Conservation (phyloP, 2,113 vertebrate species). For the Alectura lathami region DNA sequence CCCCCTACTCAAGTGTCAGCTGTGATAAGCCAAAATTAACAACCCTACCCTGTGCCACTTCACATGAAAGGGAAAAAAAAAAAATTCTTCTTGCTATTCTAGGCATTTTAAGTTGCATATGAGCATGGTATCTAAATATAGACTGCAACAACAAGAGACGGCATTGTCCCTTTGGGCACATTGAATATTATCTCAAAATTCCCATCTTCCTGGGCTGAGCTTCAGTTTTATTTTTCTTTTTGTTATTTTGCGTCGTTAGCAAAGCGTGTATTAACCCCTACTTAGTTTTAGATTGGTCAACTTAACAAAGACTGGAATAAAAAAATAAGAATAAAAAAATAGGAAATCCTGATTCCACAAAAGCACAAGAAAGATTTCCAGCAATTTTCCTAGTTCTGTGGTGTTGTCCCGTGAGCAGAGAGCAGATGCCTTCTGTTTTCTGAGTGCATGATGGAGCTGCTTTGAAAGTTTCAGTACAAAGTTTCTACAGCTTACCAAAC, state of each 20-base stretch:
- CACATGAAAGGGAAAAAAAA: constrained; percentile 41
- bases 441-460: neutral
- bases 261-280: constrained; percentile 23
- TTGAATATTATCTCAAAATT: constrained; percentile 47
- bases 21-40: constrained; percentile 72
- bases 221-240: neutral
- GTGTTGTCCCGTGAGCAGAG: neutral
- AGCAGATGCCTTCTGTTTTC: neutral
- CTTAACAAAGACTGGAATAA: neutral
- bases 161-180: constrained; percentile 49
- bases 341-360: neutral
- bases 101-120: constrained; percentile 63
- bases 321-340: neutral
- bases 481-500: neutral
- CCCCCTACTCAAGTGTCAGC: constrained; percentile 50
- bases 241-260: constrained; percentile 23
- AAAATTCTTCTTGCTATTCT: constrained; percentile 45
- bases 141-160: constrained; percentile 56
- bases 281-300: neutral
- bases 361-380: neutral
- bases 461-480: neutral
- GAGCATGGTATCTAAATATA: constrained; percentile 62
- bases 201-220: constrained; percentile 62
- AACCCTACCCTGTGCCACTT: constrained; percentile 44
- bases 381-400: neutral